Evolutionary conservation across 2,888 invertebrate genomes (phyloP), one percentile per base, ranked within the genome.

Genomic region (Athalia circularis): DNA sequence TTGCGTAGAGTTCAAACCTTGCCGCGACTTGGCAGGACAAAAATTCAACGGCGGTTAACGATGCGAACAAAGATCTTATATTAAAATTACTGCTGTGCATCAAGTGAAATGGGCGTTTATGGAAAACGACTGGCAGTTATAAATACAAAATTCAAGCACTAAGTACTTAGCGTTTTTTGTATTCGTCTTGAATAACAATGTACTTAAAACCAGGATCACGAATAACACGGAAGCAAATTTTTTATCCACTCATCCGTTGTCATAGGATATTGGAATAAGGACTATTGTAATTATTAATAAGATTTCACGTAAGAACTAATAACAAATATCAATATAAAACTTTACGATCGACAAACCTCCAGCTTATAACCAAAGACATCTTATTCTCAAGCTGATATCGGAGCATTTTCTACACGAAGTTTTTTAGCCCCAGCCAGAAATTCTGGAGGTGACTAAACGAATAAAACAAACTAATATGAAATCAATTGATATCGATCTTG

Each of bases 321-420:
- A 45, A 43, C 6, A n/a, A 64, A n/a, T 45, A 45, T 64, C 43
- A 64, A n/a, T 64, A 43, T 29, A 29, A 29, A 29, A 29, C 29
- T 29, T 29, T 29, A 29, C 29, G 29, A 29, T 29, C 29, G 29
- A 9, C 45, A n/a, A 45, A 64, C 64, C 5, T n/a, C 45, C 47
- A 13, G 15, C 50, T 13, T 29, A 67, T 67, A 15, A 13, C 67
- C 67, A 67, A 67, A 64, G 11, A 15, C 50, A 15, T 67, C 48
- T 52, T 50, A 67, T 50, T 1, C 67, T 5, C 50, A 50, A 48
- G 67, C 50, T 67, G n/a, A 67, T 50, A 67, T 67, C 15, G 67
- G 67, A 50, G 64, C 9, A 64, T 64, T 64, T 64, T 45, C 3
- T 45, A 45, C 64, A 64, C 43, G 64, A 64, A 29, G 29, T 29